A percentile compares a stretch with the other conserved stretches of the same genome.
These are phyloP conservation scores for Hucho hucho DNA, from an alignment of 2,113 vertebrate species.

Conservation along the genomic window DNA sequence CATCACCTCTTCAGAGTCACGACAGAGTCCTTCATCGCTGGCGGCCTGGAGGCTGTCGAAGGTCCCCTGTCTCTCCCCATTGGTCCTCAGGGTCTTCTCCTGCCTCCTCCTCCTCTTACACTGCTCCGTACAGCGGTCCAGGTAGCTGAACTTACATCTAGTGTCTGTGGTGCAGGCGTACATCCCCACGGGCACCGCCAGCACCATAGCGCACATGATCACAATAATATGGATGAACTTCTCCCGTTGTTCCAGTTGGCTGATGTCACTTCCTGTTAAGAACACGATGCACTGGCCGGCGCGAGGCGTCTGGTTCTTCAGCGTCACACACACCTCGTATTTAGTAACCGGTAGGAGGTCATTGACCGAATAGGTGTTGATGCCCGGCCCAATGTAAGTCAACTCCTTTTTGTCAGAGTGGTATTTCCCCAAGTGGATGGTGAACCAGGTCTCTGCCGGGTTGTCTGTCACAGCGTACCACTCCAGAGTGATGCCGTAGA, in stretches of 20 bases:
- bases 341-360: conserved; percentile 83
- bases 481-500: conserved; percentile 83
- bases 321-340: conserved; percentile 82
- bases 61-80: conserved; percentile 63
- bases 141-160: conserved; percentile 62
- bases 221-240: conserved; percentile 85
- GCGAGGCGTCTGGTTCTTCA: conserved; percentile 72
- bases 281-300: conserved; percentile 84
- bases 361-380: conserved; percentile 80
- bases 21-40: conserved; percentile 75
- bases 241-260: conserved; percentile 80
- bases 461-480: conserved; percentile 75
- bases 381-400: conserved; percentile 83
- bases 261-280: conserved; percentile 81
- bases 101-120: conserved; percentile 54
- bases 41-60: conserved; percentile 76
- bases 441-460: conserved; percentile 81
- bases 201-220: conserved; percentile 83
- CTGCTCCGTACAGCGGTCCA: conserved; percentile 53
- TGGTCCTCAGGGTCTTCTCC: conserved; percentile 44
- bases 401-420: conserved; percentile 76
- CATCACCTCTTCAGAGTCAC: conserved; percentile 48
- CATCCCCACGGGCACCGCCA: conserved; percentile 82
- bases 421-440: conserved; percentile 80
- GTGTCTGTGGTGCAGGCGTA: conserved; percentile 81